Base-by-base conservation (phyloP, 2,113 vertebrate species). In the Thalassoma bifasciatum region DNA sequence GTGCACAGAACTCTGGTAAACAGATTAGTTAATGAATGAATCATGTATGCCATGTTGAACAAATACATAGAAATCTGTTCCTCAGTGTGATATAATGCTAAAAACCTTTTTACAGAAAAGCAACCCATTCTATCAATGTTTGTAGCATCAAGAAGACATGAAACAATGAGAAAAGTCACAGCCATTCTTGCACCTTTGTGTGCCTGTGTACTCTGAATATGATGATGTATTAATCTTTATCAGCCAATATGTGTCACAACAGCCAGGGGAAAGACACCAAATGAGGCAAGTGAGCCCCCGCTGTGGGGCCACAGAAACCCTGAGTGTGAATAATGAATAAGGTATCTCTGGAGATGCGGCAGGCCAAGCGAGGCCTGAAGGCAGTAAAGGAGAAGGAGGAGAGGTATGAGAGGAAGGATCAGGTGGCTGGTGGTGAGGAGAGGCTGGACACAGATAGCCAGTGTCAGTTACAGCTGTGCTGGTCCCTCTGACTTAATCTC, bases 251-350 rank as follows among this genome's bases (percentile, higher is more conserved):
- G 38, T 30, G 30, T 40, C 65, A 72, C 67, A 77, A 38, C 58
- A 77, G 22, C 61, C 44, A 61, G 58, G n/a, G 11, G 57, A 57
- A 14, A 5, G 70, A 69, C 40, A 75, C n/a, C 61, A 74, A 65
- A 85, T 71, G 57, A 81, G 53, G 61, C 26, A 69, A 75, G 64
- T 71, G 72, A 44, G 71, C 52, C 30, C 24, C 77, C 74, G 82
- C 69, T 26, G n/a, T 53, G 64, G 44, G 71, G 68, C 72, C 64
- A 50, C 53, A 79, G 73, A 79, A 66, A 71, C 52, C 47, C 77
- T 30, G 66, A 24, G 75, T 65, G 86, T 93, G 85, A 93, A 91
- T 93, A 90, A 92, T 93, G 79, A 84, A 91, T 77, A 76, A 30
- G 58, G 77, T 4, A 44, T 85, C 84, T 84, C 82, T 19, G 44